These are phyloP conservation scores for Crax fasciolata DNA, from an alignment of 2,797 vertebrate genomes.

Conservation along the genomic window DNA sequence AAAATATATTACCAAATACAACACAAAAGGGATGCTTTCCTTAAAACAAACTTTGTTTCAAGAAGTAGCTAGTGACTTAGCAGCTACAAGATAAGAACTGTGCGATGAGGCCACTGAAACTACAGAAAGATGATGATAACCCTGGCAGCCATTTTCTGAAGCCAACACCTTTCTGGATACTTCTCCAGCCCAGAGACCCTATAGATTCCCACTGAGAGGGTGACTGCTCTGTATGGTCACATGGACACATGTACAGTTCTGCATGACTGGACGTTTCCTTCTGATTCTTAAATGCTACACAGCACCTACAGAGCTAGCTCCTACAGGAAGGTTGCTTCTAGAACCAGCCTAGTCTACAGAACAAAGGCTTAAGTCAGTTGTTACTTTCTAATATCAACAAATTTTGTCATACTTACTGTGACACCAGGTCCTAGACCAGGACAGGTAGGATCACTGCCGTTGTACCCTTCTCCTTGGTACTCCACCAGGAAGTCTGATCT, in stretches of 20 bases:
- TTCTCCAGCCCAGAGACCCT: background rate
- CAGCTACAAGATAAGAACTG: background rate
- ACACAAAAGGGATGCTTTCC: background rate
- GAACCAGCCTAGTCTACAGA: background rate
- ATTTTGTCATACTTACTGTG: slow-evolving; percentile 84
- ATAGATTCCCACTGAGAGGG: background rate
- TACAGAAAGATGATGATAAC: background rate
- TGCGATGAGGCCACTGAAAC: background rate
- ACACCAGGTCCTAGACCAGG: slow-evolving; percentile 94
- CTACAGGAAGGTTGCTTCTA: background rate
- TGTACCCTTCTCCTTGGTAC: slow-evolving; percentile 94
- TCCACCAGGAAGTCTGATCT: slow-evolving; percentile 95
- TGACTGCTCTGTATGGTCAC: background rate
- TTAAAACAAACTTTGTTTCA: background rate
- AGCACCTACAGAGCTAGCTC: background rate
- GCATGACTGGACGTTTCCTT: background rate
- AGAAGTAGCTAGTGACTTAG: background rate
- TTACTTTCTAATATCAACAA: background rate
- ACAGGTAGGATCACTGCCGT: slow-evolving; percentile 91
- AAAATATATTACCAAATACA: background rate
- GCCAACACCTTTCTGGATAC: background rate
- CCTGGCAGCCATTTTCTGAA: background rate
- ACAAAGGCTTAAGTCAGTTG: background rate
- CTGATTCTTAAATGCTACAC: background rate
- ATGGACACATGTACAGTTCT: background rate